Percentiles rank a stretch among this genome's conserved stretches.
Conservation (phyloP, 1,140 invertebrate genomes). For the Pseudomyrmex dendroicus region DNA sequence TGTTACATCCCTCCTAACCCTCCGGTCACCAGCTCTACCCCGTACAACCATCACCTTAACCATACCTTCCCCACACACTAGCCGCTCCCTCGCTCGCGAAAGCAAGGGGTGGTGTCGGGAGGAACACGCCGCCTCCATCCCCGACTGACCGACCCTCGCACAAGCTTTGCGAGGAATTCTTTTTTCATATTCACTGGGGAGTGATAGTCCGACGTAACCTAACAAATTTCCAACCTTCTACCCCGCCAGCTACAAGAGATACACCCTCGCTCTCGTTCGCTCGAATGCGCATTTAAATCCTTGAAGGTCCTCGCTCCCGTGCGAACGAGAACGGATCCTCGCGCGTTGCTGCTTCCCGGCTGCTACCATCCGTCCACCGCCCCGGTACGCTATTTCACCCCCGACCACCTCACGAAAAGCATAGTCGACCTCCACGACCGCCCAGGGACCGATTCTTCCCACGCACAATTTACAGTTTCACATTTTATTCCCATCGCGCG, state of each 20-base stretch:
- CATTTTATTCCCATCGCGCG: constrained; percentile 84
- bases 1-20: constrained; percentile 64
- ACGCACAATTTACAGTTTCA: constrained; percentile 86
- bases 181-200: constrained; percentile 84
- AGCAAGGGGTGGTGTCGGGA: constrained; percentile 49
- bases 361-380: not conserved
- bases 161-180: constrained; percentile 76
- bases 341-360: not conserved
- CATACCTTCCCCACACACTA: not conserved
- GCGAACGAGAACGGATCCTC: constrained; percentile 36
- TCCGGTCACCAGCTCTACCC: constrained; percentile 29
- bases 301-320: constrained; percentile 59
- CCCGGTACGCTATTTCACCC: constrained; percentile 19
- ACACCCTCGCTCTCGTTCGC: constrained; percentile 63
- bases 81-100: constrained; percentile 8
- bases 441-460: constrained; percentile 84
- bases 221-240: constrained; percentile 81
- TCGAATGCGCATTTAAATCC: constrained; percentile 84
- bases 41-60: constrained; percentile 53
- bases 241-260: constrained; percentile 37
- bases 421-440: constrained; percentile 74
- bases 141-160: constrained; percentile 23
- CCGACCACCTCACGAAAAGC: constrained; percentile 68
- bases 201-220: constrained; percentile 82
- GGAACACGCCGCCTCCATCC: constrained; percentile 15